Conservation (phyloP, 2,797 vertebrate species). For the Bufotes viridis region DNA sequence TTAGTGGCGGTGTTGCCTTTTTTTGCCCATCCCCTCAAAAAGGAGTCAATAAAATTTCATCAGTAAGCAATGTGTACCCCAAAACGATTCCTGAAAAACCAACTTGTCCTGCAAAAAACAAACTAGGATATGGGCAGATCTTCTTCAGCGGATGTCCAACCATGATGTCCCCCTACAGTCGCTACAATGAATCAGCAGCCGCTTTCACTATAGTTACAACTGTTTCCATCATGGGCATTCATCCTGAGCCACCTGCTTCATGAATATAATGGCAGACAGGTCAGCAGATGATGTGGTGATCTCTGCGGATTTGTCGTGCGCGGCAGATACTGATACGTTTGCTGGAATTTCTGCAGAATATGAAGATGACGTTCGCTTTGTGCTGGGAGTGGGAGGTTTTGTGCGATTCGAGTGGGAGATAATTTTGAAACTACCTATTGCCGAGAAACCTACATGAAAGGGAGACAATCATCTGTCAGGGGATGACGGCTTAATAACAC, state of each 20-base stretch:
- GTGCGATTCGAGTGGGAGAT: slow-evolving; percentile 22
- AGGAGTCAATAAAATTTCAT: too few species aligned
- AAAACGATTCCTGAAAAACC: too few species aligned
- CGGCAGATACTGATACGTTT: slow-evolving; percentile 12
- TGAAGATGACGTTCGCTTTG: neutral
- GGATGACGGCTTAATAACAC: neutral
- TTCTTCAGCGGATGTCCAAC: neutral
- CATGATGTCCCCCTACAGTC: neutral
- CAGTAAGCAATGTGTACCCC: too few species aligned
- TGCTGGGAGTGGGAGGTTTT: slow-evolving; percentile 18
- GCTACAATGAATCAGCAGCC: neutral
- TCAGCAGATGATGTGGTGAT: neutral
- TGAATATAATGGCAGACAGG: neutral
- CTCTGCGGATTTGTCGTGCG: neutral
- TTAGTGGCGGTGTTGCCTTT: too few species aligned
- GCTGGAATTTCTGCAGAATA: neutral
- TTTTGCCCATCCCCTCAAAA: too few species aligned
- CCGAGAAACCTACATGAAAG: neutral
- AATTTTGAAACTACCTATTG: slow-evolving; percentile 13
- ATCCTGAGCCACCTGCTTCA: slow-evolving; percentile 4
- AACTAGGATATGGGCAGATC: too few species aligned
- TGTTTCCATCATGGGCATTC: neutral
- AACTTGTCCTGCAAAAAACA: too few species aligned
- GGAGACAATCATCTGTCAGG: slow-evolving; percentile 1
- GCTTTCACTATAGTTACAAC: neutral